A percentile compares a stretch with the other conserved stretches of the same genome.
phyloP scores from a whole-genome alignment of 2,113 vertebrate species.

The Todiramphus saurophagus region DNA sequence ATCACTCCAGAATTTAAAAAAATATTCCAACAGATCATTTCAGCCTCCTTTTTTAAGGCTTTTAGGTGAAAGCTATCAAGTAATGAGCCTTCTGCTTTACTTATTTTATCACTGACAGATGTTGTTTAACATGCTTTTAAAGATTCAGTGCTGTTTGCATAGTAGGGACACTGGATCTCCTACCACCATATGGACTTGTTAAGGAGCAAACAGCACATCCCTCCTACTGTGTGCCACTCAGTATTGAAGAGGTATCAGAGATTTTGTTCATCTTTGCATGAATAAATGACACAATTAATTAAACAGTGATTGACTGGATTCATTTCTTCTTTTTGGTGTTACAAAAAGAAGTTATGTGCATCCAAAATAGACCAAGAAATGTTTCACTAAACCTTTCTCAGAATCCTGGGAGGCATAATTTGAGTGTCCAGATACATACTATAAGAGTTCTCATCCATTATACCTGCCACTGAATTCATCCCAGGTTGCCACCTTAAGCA shows the following conservation, averaged over 20 bases:
- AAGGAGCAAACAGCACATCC: constrained; percentile 43
- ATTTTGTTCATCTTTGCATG: constrained; percentile 35
- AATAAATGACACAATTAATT: constrained; percentile 9
- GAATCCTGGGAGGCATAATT: neutral
- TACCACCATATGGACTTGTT: constrained; percentile 48
- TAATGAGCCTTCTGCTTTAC: constrained; percentile 28
- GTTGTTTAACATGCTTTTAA: constrained; percentile 47
- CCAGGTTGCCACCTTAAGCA: neutral
- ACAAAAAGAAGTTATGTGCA: neutral
- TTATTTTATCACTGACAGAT: constrained; percentile 56
- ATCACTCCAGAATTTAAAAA: neutral
- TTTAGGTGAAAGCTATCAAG: constrained; percentile 22
- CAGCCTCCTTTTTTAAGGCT: neutral
- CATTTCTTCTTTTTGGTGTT: neutral
- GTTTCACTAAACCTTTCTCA: neutral
- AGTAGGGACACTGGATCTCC: constrained; percentile 56
- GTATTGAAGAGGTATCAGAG: constrained; percentile 21
- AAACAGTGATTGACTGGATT: constrained; percentile 18
- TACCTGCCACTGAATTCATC: neutral
- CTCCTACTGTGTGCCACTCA: constrained; percentile 57
- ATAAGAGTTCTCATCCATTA: neutral
- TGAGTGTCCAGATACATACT: neutral
- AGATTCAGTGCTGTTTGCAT: constrained; percentile 37
- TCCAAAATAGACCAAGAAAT: neutral
- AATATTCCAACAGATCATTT: neutral